Percentiles rank a stretch among this genome's conserved stretches.
phyloP scores from a whole-genome alignment of 2,113 vertebrate species.

The Alethe castanea region DNA sequence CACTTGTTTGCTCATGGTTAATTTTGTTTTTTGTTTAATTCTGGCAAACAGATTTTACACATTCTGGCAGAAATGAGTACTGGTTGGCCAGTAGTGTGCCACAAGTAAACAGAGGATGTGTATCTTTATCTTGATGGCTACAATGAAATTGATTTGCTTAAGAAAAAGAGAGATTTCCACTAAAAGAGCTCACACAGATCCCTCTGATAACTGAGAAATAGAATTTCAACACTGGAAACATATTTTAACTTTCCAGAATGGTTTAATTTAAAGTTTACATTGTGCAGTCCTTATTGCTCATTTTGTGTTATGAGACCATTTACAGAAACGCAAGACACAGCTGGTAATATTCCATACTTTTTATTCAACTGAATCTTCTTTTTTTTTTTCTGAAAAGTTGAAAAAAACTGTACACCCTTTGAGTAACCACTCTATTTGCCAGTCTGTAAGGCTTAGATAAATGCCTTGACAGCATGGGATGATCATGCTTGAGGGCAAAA shows the following conservation, averaged over 20 bases:
- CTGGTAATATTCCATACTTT: neutral
- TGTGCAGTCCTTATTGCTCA: constrained; percentile 1
- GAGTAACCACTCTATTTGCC: neutral
- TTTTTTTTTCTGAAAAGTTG: neutral
- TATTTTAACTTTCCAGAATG: constrained; percentile 50
- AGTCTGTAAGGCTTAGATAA: neutral
- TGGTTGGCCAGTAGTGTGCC: neutral
- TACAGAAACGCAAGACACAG: constrained; percentile 23
- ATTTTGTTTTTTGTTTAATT: neutral
- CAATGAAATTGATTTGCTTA: neutral
- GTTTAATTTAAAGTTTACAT: neutral
- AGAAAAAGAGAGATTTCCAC: neutral
- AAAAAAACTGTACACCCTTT: neutral
- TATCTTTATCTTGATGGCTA: neutral
- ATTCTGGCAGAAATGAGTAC: neutral
- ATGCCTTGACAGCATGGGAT: neutral
- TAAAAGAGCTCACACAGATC: neutral
- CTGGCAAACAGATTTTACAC: neutral
- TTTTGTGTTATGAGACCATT: constrained; percentile 12
- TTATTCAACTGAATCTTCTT: neutral
- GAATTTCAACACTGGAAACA: neutral
- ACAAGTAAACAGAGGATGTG: neutral
- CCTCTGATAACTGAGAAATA: neutral
- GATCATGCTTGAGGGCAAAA: neutral
- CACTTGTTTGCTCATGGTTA: neutral